phyloP scores from a whole-genome alignment of 2,797 vertebrate species.

The Chromis chromis region DNA sequence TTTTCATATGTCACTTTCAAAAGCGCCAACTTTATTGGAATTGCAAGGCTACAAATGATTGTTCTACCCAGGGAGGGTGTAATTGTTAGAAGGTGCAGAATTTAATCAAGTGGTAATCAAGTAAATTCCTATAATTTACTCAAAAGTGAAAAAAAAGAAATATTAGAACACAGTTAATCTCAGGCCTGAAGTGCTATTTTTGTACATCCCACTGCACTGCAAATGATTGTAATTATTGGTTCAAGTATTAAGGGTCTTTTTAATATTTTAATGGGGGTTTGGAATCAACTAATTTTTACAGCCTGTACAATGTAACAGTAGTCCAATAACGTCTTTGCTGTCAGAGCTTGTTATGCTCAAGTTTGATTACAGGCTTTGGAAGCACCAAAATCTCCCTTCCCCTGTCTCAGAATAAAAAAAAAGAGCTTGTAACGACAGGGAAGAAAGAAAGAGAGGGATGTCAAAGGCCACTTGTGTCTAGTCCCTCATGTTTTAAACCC shows the following conservation, averaged over 20 bases:
- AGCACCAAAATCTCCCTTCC: conserved; percentile 47
- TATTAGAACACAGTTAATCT: conserved; percentile 5
- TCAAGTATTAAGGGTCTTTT: not conserved
- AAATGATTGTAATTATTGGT: not conserved
- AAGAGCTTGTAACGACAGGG: conserved; percentile 41
- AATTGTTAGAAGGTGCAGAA: conserved; percentile 16
- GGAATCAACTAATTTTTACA: not conserved
- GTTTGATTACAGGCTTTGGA: conserved; percentile 34
- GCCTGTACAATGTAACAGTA: not conserved
- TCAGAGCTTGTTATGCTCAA: conserved; percentile 43
- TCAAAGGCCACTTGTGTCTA: conserved; percentile 65
- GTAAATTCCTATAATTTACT: not conserved
- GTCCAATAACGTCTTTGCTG: not conserved
- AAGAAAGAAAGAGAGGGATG: conserved; percentile 47
- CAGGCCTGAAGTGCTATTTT: not conserved
- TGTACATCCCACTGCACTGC: not conserved
- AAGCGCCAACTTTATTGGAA: conserved; percentile 29
- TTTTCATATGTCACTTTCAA: conserved; percentile 49
- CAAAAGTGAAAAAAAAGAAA: conserved; percentile 1
- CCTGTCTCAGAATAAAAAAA: conserved; percentile 27
- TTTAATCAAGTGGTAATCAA: conserved; percentile 26
- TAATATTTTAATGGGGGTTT: not conserved
- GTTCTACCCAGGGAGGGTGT: not conserved
- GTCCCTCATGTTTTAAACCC: conserved; percentile 70
- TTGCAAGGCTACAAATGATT: conserved; percentile 39